A percentile compares a stretch with the other conserved stretches of the same genome.
Evolutionary conservation across 2,797 vertebrate species (phyloP).

Genomic region (Sebastes iracundus): DNA sequence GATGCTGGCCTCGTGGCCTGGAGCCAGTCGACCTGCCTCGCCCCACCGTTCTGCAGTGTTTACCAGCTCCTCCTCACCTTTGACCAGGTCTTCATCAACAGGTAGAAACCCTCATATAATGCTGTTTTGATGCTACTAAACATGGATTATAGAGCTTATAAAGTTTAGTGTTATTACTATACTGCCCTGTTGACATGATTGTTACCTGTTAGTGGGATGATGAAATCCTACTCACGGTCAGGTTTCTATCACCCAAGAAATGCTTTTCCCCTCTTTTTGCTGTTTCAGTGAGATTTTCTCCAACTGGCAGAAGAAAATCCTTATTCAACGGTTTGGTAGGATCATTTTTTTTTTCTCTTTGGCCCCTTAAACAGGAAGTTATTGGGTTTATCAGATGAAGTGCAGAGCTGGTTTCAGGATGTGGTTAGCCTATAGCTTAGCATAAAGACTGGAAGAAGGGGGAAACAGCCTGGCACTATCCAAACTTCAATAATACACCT

Average conservation of each 20-base stretch:
- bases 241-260: background rate
- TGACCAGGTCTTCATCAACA: constrained; percentile 34
- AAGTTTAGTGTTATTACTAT: background rate
- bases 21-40: constrained; percentile 1
- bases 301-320: background rate
- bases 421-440: background rate
- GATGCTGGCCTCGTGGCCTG: constrained; percentile 29
- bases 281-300: constrained; percentile 45
- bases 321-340: constrained; percentile 29
- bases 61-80: constrained; percentile 18
- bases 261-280: background rate
- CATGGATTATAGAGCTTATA: background rate
- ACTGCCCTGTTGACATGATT: constrained; percentile 5
- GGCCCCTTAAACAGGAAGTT: background rate
- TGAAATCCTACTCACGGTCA: background rate
- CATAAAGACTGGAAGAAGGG: background rate
- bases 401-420: background rate
- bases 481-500: background rate
- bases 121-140: background rate
- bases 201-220: background rate
- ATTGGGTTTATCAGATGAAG: background rate
- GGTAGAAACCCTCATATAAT: constrained; percentile 21
- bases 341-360: background rate
- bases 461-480: background rate
- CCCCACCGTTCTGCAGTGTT: constrained; percentile 3